phyloP scores from a whole-genome alignment of 2,113 vertebrate species.

The Tachycineta bicolor region DNA sequence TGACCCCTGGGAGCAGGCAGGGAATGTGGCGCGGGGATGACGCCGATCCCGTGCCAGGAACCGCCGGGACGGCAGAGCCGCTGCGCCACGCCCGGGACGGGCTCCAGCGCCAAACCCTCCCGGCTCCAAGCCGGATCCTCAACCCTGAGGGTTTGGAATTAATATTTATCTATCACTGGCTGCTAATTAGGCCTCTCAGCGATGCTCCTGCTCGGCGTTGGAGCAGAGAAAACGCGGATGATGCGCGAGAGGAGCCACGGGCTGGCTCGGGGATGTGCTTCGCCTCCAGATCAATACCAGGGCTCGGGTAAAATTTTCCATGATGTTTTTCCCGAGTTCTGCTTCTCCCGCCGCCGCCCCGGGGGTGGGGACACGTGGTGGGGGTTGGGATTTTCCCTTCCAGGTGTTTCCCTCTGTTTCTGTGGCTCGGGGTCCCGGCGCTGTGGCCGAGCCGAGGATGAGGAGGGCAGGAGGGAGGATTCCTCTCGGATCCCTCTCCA shows the following conservation, averaged over 20 bases:
- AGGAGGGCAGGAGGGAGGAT: not conserved
- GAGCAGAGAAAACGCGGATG: constrained; percentile 3
- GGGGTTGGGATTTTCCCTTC: not conserved
- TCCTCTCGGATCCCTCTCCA: not conserved
- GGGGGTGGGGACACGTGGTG: accelerated
- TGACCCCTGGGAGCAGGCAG: not conserved
- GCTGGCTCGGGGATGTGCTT: not conserved
- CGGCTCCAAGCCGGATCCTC: accelerated
- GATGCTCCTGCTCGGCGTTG: not conserved
- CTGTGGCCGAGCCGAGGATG: accelerated
- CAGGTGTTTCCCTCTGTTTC: not conserved
- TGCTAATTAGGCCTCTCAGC: constrained; percentile 4
- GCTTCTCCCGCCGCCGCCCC: not conserved
- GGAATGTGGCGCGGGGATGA: accelerated
- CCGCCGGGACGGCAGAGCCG: not conserved
- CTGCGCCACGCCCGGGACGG: accelerated
- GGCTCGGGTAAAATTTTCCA: not conserved
- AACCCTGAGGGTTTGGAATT: not conserved
- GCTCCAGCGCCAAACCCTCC: not conserved
- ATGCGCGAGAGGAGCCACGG: not conserved
- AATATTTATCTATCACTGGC: not conserved
- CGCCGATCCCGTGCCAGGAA: accelerated
- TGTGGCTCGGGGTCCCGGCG: accelerated
- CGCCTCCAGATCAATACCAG: not conserved
- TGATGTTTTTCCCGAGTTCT: not conserved